Evolutionary conservation across 2,888 invertebrate species (phyloP).

Genomic region (Microchrysa polita): DNA sequence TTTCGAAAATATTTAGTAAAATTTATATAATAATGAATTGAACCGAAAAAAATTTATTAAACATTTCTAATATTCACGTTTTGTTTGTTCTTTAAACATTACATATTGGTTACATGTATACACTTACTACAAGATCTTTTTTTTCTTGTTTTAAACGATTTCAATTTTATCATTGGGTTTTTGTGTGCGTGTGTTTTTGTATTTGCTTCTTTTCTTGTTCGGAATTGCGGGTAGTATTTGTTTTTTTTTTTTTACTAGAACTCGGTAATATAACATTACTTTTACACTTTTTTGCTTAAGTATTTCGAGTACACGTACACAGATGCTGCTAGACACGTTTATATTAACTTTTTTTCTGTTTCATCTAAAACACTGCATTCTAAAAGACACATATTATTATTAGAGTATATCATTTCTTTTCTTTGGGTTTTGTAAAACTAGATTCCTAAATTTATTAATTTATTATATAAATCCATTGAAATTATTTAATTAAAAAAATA

Average conservation of each 20-base stretch:
- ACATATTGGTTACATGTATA: too few relatives aligned
- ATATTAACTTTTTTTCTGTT: too few relatives aligned
- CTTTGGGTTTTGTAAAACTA: background rate
- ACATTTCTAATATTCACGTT: too few relatives aligned
- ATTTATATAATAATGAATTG: background rate
- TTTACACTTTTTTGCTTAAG: background rate
- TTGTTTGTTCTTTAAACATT: too few relatives aligned
- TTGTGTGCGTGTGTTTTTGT: too few relatives aligned
- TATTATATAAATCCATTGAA: too few relatives aligned
- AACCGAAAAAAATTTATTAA: background rate
- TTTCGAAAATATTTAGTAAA: background rate
- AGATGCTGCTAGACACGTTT: too few relatives aligned
- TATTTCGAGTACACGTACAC: background rate
- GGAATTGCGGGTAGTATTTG: background rate
- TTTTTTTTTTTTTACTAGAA: background rate
- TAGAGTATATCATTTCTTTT: background rate
- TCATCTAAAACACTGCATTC: constrained; percentile 7
- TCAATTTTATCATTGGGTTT: too few relatives aligned
- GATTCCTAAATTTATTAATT: background rate
- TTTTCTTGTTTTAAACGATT: too few relatives aligned
- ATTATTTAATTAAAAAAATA: too few relatives aligned
- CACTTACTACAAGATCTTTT: too few relatives aligned
- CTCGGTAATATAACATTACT: background rate
- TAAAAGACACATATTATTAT: constrained; percentile 1
- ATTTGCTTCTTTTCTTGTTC: background rate